These are phyloP conservation scores for Eumacrocentrus americanus DNA, from an alignment of 2,888 invertebrate species.

Conservation along the genomic window DNA sequence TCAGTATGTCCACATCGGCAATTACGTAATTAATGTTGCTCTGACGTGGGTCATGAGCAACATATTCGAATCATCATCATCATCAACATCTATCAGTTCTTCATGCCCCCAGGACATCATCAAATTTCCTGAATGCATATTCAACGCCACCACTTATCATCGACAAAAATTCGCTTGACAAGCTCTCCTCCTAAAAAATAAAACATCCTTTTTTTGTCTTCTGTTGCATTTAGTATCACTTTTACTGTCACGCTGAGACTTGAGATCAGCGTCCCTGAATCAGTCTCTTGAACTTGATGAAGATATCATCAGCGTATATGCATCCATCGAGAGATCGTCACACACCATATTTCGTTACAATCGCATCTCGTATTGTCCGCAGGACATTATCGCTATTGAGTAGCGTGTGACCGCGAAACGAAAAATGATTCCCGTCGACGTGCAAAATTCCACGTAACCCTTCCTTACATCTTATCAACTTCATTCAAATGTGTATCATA, in stretches of 20 bases:
- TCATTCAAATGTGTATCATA: neutral
- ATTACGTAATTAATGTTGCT: no score
- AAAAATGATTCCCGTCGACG: constrained; percentile 12
- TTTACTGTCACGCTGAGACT: neutral
- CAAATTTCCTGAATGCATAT: no score
- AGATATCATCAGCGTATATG: constrained; percentile 37
- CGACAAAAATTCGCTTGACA: neutral
- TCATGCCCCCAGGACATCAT: no score
- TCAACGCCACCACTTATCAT: no score
- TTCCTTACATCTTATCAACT: neutral
- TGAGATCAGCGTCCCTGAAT: constrained; percentile 51
- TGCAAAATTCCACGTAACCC: neutral
- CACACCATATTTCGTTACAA: constrained; percentile 54
- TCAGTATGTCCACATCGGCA: no score
- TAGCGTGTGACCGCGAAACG: constrained; percentile 23
- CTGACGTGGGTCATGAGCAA: no score
- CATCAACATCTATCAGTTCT: no score
- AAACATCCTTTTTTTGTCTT: no score
- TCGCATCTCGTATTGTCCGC: constrained; percentile 45
- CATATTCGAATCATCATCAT: no score
- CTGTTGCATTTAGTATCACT: no score
- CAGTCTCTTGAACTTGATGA: constrained; percentile 59
- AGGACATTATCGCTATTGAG: constrained; percentile 22
- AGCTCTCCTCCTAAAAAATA: no score
- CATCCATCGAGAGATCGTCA: constrained; percentile 36